Evolutionary conservation across 2,888 invertebrate genomes (phyloP).

Genomic region (Coremacera marginata): DNA sequence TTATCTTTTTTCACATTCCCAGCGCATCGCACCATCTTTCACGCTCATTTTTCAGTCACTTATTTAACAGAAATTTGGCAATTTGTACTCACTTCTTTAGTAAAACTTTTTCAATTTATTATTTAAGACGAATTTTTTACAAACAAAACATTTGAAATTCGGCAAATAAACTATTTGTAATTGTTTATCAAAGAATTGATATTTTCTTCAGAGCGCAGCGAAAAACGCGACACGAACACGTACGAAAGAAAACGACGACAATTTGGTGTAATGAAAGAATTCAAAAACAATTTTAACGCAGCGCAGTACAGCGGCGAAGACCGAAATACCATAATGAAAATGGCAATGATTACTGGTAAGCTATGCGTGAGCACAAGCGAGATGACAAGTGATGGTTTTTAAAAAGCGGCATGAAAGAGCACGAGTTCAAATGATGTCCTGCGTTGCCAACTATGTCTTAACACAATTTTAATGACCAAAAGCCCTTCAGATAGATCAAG

Average conservation of each 20-base stretch:
- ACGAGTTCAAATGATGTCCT: background rate
- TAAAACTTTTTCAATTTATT: conserved; percentile 47
- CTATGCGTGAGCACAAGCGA: background rate
- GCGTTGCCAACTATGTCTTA: conserved; percentile 7
- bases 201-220: conserved; percentile 13
- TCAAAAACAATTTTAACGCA: background rate
- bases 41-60: conserved; percentile 35
- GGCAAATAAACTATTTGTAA: conserved; percentile 55
- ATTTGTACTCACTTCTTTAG: conserved; percentile 54
- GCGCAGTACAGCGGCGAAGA: conserved; percentile 14
- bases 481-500: too few species aligned
- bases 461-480: too few species aligned
- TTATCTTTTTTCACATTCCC: conserved; percentile 32
- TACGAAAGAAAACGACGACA: conserved; percentile 28
- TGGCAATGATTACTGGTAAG: background rate
- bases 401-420: background rate
- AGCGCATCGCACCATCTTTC: conserved; percentile 52
- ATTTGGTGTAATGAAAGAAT: conserved; percentile 32
- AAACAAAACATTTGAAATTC: conserved; percentile 50
- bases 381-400: background rate
- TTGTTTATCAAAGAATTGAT: conserved; percentile 58
- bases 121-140: conserved; percentile 50
- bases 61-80: conserved; percentile 41
- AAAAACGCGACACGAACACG: conserved; percentile 25
- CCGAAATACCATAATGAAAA: conserved; percentile 13